Conservation (phyloP, 1,140 invertebrate genomes). For the Cotesia chilonis region DNA sequence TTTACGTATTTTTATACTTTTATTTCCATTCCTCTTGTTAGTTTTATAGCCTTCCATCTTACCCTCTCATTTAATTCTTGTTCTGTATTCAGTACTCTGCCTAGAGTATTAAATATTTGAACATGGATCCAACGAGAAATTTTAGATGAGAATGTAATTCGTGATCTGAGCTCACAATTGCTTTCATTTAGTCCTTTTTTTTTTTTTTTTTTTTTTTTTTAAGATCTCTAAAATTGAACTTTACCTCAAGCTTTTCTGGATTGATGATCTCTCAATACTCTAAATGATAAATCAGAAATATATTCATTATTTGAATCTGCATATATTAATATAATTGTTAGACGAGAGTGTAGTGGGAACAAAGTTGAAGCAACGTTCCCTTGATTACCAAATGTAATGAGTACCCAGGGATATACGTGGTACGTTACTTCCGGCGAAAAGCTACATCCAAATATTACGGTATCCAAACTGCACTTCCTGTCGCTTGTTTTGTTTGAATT, state of each 20-base stretch:
- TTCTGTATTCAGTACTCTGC: slow-evolving; percentile 54
- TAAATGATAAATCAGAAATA: too few relatives aligned
- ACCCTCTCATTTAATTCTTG: slow-evolving; percentile 35
- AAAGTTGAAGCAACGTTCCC: slow-evolving; percentile 12
- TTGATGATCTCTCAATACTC: not conserved
- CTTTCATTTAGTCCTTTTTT: not conserved
- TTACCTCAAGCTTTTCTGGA: not conserved
- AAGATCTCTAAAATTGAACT: not conserved
- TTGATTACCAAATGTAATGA: slow-evolving; percentile 6
- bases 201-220: not conserved
- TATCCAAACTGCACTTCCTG: slow-evolving; percentile 23
- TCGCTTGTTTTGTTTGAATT: slow-evolving; percentile 5
- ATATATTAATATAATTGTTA: not conserved
- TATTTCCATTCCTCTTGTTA: slow-evolving; percentile 3
- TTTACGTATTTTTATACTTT: slow-evolving; percentile 1
- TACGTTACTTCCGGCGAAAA: slow-evolving; percentile 9
- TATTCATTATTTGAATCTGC: too few relatives aligned
- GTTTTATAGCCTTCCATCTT: slow-evolving; percentile 13
- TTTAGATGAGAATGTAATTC: slow-evolving; percentile 60
- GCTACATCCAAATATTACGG: slow-evolving; percentile 21
- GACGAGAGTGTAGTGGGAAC: slow-evolving; percentile 2
- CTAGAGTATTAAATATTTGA: slow-evolving; percentile 56
- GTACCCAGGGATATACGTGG: not conserved
- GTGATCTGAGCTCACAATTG: slow-evolving; percentile 47
- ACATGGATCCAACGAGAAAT: slow-evolving; percentile 54